Conservation (phyloP, 2,888 invertebrate genomes). For the Therioaphis trifolii region DNA sequence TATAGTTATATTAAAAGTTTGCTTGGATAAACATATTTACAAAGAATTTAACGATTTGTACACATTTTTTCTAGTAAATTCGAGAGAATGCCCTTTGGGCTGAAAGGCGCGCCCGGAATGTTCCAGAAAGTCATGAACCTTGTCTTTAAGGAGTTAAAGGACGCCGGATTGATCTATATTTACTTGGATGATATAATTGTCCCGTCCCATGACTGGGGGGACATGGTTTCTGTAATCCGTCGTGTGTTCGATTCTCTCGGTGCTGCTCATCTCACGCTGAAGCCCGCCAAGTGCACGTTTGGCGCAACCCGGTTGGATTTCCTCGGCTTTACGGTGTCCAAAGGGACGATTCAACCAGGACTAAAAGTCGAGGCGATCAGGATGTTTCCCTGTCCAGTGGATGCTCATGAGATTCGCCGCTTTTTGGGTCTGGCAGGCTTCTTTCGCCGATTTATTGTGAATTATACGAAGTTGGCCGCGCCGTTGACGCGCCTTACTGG, state of each 20-base stretch:
- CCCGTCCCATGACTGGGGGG: neutral
- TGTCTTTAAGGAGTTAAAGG: neutral
- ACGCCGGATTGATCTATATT: neutral
- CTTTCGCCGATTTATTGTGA: neutral
- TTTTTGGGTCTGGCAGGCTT: neutral
- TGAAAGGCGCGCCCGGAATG: too few species aligned
- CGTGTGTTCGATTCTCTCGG: too few species aligned
- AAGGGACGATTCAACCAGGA: neutral
- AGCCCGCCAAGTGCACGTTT: neutral
- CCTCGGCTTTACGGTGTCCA: neutral
- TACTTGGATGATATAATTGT: neutral
- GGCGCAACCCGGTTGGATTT: neutral
- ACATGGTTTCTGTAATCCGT: too few species aligned
- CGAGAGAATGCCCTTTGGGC: neutral
- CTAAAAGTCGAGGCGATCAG: neutral
- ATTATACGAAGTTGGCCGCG: neutral
- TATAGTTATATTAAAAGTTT: too few species aligned
- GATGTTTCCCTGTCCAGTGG: neutral
- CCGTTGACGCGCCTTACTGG: conserved; percentile 24
- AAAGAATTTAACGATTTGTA: too few species aligned
- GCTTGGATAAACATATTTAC: too few species aligned
- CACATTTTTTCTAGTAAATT: too few species aligned
- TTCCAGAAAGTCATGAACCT: neutral
- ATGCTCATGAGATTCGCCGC: neutral
- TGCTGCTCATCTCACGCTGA: too few species aligned